A percentile compares a stretch with the other conserved stretches of the same genome.
These are phyloP conservation scores for Edolisoma coerulescens DNA, from an alignment of 2,113 vertebrate genomes.

Conservation along the genomic window DNA sequence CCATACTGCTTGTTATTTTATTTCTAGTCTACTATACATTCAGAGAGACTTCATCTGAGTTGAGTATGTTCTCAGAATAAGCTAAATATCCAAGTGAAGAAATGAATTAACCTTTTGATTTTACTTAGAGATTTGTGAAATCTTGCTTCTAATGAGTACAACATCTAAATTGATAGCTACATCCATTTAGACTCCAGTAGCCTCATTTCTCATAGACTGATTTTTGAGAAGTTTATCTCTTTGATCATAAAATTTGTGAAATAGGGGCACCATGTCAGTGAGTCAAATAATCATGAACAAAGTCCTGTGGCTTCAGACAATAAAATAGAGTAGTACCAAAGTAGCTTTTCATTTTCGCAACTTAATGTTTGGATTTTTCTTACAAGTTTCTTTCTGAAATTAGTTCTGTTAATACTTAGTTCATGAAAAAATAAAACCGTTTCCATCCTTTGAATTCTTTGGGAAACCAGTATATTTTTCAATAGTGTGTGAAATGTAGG, in stretches of 20 bases:
- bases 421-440: background rate
- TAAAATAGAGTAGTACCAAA: background rate
- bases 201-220: background rate
- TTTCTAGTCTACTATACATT: background rate
- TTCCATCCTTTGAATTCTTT: background rate
- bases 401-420: background rate
- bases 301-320: background rate
- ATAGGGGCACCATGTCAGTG: background rate
- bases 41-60: background rate
- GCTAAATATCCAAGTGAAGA: background rate
- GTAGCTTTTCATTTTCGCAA: background rate
- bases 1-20: background rate
- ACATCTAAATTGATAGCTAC: background rate
- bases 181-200: background rate
- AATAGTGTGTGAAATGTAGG: background rate
- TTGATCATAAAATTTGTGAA: background rate
- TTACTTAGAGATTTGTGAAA: background rate
- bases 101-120: background rate
- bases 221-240: slow-evolving; percentile 5
- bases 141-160: background rate
- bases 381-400: background rate
- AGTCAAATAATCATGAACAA: background rate
- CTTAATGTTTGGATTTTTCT: background rate
- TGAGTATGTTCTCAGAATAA: background rate
- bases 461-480: background rate